phyloP scores from a whole-genome alignment of 2,113 vertebrate genomes.

The Syngnathus floridae region DNA sequence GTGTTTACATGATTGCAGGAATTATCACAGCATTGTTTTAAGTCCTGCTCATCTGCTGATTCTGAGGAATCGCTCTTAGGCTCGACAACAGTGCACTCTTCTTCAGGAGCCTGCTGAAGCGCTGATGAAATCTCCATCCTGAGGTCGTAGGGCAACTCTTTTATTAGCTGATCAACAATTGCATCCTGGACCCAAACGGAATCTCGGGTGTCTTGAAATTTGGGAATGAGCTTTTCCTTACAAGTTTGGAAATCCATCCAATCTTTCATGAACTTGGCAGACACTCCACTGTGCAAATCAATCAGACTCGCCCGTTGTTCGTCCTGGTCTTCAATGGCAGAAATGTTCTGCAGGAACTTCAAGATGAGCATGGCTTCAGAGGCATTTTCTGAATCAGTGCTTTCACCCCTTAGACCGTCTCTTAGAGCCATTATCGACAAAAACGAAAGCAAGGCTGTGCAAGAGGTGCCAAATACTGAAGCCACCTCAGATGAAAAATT shows the following conservation, averaged over 20 bases:
- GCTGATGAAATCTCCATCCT: slow-evolving; percentile 53
- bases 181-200: slow-evolving; percentile 42
- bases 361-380: slow-evolving; percentile 76
- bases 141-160: slow-evolving; percentile 64
- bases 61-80: slow-evolving; percentile 33
- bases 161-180: slow-evolving; percentile 56
- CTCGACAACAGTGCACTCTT: slow-evolving; percentile 42
- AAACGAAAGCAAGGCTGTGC: slow-evolving; percentile 80
- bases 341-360: slow-evolving; percentile 76
- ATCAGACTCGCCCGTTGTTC: slow-evolving; percentile 74
- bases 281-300: slow-evolving; percentile 71
- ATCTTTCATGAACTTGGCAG: slow-evolving; percentile 51
- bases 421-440: slow-evolving; percentile 79
- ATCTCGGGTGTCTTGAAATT: slow-evolving; percentile 51
- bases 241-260: slow-evolving; percentile 65
- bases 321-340: slow-evolving; percentile 69
- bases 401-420: slow-evolving; percentile 63
- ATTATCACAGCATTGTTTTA: slow-evolving; percentile 13
- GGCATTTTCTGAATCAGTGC: slow-evolving; percentile 49
- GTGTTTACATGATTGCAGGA: slow-evolving; percentile 1
- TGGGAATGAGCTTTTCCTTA: slow-evolving; percentile 46
- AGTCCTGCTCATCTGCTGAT: slow-evolving; percentile 38
- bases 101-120: slow-evolving; percentile 34
- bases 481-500: slow-evolving; percentile 68
- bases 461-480: slow-evolving; percentile 67